Evolutionary conservation across 2,113 vertebrate species (phyloP).

Genomic region (Megaleporinus macrocephalus): DNA sequence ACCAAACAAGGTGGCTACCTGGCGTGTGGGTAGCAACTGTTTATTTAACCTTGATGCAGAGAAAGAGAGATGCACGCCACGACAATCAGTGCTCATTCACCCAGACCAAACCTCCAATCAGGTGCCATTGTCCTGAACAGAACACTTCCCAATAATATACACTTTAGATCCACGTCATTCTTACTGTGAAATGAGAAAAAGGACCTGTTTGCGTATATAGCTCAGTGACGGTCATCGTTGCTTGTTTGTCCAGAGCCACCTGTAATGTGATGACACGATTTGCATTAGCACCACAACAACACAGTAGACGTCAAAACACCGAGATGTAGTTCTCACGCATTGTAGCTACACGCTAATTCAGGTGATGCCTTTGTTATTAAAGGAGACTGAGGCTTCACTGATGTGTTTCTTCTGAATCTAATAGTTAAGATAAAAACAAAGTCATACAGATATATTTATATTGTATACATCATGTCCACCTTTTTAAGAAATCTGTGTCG

Average conservation of each 20-base stretch:
- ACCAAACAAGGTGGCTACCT: not conserved
- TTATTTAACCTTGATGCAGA: not conserved
- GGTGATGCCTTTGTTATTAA: not conserved
- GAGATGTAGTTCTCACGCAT: not conserved
- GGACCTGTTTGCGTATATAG: not conserved
- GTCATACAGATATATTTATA: too few species aligned
- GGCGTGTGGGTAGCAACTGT: not conserved
- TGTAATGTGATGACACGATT: slow-evolving; percentile 17
- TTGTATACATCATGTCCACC: too few species aligned
- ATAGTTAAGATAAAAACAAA: too few species aligned
- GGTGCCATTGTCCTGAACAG: slow-evolving; percentile 10
- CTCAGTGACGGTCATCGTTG: not conserved
- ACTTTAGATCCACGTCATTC: not conserved
- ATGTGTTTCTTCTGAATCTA: too few species aligned
- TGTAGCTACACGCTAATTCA: not conserved
- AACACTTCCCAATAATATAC: not conserved
- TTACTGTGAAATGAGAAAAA: not conserved
- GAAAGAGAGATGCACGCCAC: not conserved
- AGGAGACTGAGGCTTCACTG: not conserved
- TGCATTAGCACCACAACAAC: not conserved
- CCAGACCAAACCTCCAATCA: slow-evolving; percentile 2
- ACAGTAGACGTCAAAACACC: not conserved
- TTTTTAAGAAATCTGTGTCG: too few species aligned
- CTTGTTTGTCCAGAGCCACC: slow-evolving; percentile 4
- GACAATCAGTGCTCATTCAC: slow-evolving; percentile 17